These are phyloP conservation scores for Lophotis ruficrista DNA, from an alignment of 2,113 vertebrate species.

Conservation along the genomic window DNA sequence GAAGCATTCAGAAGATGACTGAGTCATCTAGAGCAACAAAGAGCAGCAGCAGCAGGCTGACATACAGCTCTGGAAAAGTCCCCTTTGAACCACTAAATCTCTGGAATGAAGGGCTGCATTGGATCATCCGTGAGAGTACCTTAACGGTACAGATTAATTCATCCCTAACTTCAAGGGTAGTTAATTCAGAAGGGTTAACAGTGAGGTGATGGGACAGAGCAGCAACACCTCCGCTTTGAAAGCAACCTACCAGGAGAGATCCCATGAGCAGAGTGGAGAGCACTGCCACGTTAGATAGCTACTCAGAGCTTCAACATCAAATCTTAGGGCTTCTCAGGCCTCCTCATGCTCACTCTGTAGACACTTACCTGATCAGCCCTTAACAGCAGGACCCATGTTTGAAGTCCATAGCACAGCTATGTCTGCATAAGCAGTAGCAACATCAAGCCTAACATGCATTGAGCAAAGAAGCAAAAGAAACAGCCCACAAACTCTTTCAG, in stretches of 20 bases:
- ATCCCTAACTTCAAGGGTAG: not conserved
- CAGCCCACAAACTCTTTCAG: not conserved
- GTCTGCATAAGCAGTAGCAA: not conserved
- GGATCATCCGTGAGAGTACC: not conserved
- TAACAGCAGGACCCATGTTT: not conserved
- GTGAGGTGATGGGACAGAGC: not conserved
- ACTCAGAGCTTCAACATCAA: not conserved
- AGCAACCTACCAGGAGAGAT: not conserved
- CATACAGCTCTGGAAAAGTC: not conserved
- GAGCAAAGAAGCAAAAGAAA: conserved; percentile 17
- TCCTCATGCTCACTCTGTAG: not conserved
- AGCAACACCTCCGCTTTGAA: not conserved
- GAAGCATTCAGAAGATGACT: not conserved
- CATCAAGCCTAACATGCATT: not conserved
- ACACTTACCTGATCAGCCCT: not conserved
- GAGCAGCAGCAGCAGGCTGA: not conserved
- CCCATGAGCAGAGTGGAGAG: not conserved
- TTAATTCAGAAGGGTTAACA: not conserved
- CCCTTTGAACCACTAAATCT: not conserved
- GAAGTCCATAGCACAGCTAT: not conserved
- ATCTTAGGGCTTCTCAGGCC: not conserved
- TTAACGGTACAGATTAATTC: not conserved
- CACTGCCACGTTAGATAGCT: not conserved
- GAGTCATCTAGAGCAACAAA: conserved; percentile 9
- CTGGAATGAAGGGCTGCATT: not conserved